phyloP scores from a whole-genome alignment of 2,113 vertebrate species.

The Thymallus thymallus region DNA sequence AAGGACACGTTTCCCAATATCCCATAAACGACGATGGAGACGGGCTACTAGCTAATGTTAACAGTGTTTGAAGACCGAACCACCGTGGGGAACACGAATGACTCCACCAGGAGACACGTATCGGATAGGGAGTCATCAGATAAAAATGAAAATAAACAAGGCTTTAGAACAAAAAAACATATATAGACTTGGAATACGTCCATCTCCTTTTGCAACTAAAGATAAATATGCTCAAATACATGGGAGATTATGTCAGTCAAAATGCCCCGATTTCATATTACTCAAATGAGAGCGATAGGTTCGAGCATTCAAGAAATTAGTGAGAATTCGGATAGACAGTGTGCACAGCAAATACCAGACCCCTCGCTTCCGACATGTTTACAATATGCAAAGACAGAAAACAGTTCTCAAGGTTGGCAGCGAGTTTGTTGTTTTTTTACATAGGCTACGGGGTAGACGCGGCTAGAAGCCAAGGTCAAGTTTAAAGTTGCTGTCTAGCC shows the following conservation, averaged over 20 bases:
- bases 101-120: too few species aligned
- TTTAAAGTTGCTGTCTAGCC: constrained; percentile 91
- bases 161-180: too few species aligned
- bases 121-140: too few species aligned
- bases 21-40: background rate
- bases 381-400: constrained; percentile 54
- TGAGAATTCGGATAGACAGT: background rate
- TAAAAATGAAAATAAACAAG: too few species aligned
- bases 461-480: constrained; percentile 97
- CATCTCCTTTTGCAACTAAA: background rate
- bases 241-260: background rate
- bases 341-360: background rate
- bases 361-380: constrained; percentile 53
- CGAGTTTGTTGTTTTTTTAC: constrained; percentile 72
- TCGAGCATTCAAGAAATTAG: background rate
- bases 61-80: background rate
- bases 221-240: background rate
- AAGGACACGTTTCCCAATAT: background rate
- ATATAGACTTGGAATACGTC: background rate
- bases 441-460: constrained; percentile 71
- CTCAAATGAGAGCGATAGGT: background rate
- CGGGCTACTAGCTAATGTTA: background rate
- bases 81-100: background rate
- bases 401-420: constrained; percentile 60
- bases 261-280: background rate